phyloP scores from a whole-genome alignment of 2,797 vertebrate species.

The Ambastaia sidthimunki region DNA sequence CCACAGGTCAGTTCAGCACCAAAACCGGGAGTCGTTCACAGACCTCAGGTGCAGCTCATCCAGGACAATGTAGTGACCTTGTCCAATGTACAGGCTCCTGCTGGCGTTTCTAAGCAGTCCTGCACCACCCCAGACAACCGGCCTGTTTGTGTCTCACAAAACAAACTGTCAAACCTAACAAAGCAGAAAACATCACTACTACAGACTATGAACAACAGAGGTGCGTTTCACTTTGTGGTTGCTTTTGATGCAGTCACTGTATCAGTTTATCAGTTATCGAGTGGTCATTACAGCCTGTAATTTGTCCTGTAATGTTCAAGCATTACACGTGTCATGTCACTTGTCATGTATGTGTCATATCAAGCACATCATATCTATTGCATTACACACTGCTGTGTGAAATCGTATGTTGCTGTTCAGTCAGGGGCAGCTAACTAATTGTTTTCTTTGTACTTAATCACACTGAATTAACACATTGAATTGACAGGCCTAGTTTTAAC shows the following conservation, averaged over 20 bases:
- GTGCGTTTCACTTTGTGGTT: not conserved
- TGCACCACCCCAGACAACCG: slow-evolving; percentile 37
- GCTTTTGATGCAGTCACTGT: not conserved
- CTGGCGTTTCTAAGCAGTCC: slow-evolving; percentile 47
- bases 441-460: not conserved
- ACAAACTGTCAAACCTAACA: slow-evolving; percentile 26
- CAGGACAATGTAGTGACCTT: slow-evolving; percentile 64
- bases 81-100: slow-evolving; percentile 62
- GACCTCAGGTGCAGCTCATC: slow-evolving; percentile 63
- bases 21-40: slow-evolving; percentile 61
- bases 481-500: too few species aligned
- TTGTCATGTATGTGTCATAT: too few species aligned
- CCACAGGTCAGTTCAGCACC: slow-evolving; percentile 46
- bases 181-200: slow-evolving; percentile 48
- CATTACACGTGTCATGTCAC: too few species aligned
- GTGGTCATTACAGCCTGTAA: too few species aligned
- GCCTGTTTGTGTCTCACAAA: slow-evolving; percentile 58
- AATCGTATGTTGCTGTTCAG: too few species aligned
- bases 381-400: too few species aligned
- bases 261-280: not conserved
- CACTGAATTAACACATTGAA: not conserved
- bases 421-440: too few species aligned
- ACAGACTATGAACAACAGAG: slow-evolving; percentile 48
- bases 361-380: too few species aligned
- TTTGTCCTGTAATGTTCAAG: too few species aligned